These are phyloP conservation scores for Lutraria lutraria DNA, from an alignment of 2,888 invertebrate species.

Conservation along the genomic window DNA sequence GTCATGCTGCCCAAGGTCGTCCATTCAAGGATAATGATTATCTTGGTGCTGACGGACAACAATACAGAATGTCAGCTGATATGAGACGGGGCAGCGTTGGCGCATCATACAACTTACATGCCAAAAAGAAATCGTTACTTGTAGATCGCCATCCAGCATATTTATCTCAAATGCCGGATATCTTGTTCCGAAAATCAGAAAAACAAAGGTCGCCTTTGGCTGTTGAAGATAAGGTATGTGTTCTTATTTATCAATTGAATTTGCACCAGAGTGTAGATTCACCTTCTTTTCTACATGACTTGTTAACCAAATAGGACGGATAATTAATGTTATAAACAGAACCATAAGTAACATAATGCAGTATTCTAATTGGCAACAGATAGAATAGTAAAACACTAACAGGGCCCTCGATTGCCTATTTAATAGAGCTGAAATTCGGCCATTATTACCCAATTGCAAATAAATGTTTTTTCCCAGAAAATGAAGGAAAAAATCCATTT, in stretches of 20 bases:
- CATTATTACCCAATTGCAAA: too few species aligned
- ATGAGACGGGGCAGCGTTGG: constrained; percentile 82
- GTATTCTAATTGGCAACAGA: too few species aligned
- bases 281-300: too few species aligned
- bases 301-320: too few species aligned
- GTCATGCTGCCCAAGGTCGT: constrained; percentile 76
- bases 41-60: constrained; percentile 71
- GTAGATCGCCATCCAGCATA: constrained; percentile 80
- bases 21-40: constrained; percentile 68
- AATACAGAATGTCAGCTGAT: constrained; percentile 77
- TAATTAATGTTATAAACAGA: too few species aligned
- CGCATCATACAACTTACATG: constrained; percentile 79
- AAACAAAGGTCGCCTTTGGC: constrained; percentile 67
- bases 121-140: constrained; percentile 78
- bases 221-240: constrained; percentile 53
- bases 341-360: too few species aligned
- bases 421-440: too few species aligned
- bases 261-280: too few species aligned
- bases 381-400: too few species aligned
- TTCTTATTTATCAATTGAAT: background rate
- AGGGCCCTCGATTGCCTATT: too few species aligned
- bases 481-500: too few species aligned
- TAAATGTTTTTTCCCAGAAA: too few species aligned
- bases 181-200: constrained; percentile 66
- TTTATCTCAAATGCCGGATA: constrained; percentile 66